Evolutionary conservation across 2,113 vertebrate species (phyloP), one percentile per base, ranked within the genome.

Genomic region (Pipra filicauda): DNA sequence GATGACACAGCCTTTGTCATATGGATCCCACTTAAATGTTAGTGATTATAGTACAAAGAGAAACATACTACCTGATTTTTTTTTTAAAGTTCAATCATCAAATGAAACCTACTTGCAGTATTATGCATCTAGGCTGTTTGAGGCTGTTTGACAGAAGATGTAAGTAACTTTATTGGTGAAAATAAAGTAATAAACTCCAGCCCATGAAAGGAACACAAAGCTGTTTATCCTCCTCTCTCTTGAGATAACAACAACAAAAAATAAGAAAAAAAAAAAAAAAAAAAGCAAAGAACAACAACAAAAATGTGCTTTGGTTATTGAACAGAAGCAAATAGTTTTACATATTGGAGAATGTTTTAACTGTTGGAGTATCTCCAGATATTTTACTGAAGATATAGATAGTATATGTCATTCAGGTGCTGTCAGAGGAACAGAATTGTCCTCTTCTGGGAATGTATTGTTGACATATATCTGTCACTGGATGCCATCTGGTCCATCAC

Each of bases 401-500:
- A 44, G 6, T 27, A 22, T 44, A 52, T 72, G 37, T 46, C 23
- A 27, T 54, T 77, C 75, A 90, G 85, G 85, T 94, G 67, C 59
- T 71, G 64, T 31, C 48, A 90, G 75, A 90, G 64, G 22, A 88
- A 84, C 24, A 88, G 39, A 84, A 90, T 11, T 67, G 31, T 89
- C 62, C 57, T 80, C 82, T 94, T 83, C 85, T 55, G 48, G 48
- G 55, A 74, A 44, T 26, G 33, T 7, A 41, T 75, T 95, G 28
- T 85, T 82, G 71, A 59, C 83, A 59, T 64, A 20, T 54, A 61
- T 71, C 65, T 90, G 82, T 84, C 85, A 81, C 72, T 44, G 13
- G 24, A n/a, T 86, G 39, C 75, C 79, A 81, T 96, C 85, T 96
- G 90, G 41, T 81, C 82, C 65, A 61, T 28, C 75, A 55, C 24